Conservation (phyloP, 2,888 invertebrate genomes). For the Nephrotoma guestfalica region DNA sequence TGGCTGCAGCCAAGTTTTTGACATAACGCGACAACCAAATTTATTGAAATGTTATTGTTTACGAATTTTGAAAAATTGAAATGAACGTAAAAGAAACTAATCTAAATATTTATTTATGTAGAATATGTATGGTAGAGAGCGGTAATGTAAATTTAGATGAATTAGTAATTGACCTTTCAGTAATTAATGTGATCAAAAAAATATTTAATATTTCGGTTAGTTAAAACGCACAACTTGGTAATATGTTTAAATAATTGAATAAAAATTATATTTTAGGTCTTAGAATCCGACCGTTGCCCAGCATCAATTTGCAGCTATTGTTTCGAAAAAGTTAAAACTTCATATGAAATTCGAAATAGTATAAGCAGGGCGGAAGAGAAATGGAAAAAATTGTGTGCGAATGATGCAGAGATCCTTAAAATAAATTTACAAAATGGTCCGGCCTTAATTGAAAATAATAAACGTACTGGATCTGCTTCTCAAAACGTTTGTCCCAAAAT, state of each 20-base stretch:
- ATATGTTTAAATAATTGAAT: no score
- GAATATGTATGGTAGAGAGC: not conserved
- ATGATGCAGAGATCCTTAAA: not conserved
- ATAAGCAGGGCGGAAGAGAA: not conserved
- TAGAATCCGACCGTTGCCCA: not conserved
- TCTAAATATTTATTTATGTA: not conserved
- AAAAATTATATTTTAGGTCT: not conserved
- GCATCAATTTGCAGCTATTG: not conserved
- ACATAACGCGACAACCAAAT: not conserved
- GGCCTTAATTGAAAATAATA: not conserved
- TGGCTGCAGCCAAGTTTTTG: no score
- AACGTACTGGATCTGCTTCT: not conserved
- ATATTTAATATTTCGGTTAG: not conserved
- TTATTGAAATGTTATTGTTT: not conserved
- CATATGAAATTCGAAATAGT: not conserved
- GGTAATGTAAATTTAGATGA: not conserved
- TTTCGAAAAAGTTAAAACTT: not conserved
- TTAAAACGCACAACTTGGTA: not conserved
- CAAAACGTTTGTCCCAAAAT: not conserved
- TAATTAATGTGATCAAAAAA: not conserved
- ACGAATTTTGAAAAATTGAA: not conserved
- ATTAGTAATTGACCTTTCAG: not conserved
- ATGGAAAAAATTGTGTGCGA: not conserved
- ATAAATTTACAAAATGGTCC: not conserved
- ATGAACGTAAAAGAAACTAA: not conserved